Percentiles rank a stretch among this genome's conserved stretches.
Evolutionary conservation across 2,888 invertebrate species (phyloP).

Genomic region (Pasiphila rectangulata): DNA sequence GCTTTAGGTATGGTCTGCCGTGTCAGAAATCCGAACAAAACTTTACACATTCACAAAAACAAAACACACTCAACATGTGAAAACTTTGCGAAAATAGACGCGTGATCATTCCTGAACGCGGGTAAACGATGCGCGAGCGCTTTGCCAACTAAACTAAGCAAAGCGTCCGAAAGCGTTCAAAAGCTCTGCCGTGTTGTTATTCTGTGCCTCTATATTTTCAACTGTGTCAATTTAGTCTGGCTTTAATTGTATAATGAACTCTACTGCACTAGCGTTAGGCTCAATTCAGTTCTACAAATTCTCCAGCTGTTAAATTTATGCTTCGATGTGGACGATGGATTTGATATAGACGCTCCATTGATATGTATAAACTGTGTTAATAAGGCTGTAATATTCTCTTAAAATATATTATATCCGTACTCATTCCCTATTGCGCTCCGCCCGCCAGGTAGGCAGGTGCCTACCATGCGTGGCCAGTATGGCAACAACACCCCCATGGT

Average conservation of each 20-base stretch:
- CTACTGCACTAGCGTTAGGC: neutral
- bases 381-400: too few relatives aligned
- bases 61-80: constrained; percentile 18
- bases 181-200: constrained; percentile 46
- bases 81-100: constrained; percentile 27
- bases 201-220: constrained; percentile 21
- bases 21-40: constrained; percentile 35
- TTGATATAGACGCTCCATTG: too few relatives aligned
- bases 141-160: constrained; percentile 58
- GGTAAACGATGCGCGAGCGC: constrained; percentile 70
- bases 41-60: constrained; percentile 19
- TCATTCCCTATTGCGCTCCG: too few relatives aligned
- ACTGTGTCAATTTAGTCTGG: constrained; percentile 8
- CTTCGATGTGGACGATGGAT: too few relatives aligned
- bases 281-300: neutral
- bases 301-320: too few relatives aligned
- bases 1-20: too few relatives aligned
- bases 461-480: too few relatives aligned
- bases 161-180: constrained; percentile 57
- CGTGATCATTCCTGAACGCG: constrained; percentile 42
- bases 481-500: too few relatives aligned
- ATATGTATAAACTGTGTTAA: too few relatives aligned
- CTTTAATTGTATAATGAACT: constrained; percentile 2
- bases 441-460: too few relatives aligned
- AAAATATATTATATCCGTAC: too few relatives aligned